phyloP scores from a whole-genome alignment of 2,113 vertebrate species.

The Hystrix brachyura region DNA sequence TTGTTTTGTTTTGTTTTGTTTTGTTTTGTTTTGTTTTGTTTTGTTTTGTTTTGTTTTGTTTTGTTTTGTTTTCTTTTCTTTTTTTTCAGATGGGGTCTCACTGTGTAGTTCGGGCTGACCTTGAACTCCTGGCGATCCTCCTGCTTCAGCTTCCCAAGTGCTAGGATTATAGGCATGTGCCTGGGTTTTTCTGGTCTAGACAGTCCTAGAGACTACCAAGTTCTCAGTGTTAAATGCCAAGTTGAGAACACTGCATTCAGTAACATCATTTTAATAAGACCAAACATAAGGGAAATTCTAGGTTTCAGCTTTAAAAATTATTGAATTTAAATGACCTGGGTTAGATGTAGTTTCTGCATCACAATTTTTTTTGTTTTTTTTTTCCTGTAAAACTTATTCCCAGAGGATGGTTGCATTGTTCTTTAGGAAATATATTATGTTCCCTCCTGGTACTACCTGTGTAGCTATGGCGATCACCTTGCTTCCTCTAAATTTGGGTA shows the following conservation, averaged over 20 bases:
- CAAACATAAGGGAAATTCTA: neutral
- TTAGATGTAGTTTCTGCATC: neutral
- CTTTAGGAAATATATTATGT: neutral
- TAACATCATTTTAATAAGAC: neutral
- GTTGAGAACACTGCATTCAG: neutral
- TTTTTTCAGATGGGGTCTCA: no score
- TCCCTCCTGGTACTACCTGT: neutral
- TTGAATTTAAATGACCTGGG: neutral
- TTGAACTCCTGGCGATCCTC: no score
- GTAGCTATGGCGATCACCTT: neutral
- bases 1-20: no score
- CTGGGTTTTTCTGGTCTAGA: neutral
- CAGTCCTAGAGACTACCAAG: neutral
- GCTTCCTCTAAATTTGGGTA: neutral
- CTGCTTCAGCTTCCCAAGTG: no score
- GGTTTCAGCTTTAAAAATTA: neutral
- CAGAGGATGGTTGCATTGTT: no score
- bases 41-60: neutral
- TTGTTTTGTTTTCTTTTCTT: no score
- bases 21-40: neutral
- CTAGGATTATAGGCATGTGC: no score
- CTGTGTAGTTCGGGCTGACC: no score
- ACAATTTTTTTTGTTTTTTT: conserved; percentile 6
- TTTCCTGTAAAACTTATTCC: neutral
- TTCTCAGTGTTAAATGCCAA: neutral